These are phyloP conservation scores for Tridacna crocea DNA, from an alignment of 2,888 invertebrate genomes.

Conservation along the genomic window DNA sequence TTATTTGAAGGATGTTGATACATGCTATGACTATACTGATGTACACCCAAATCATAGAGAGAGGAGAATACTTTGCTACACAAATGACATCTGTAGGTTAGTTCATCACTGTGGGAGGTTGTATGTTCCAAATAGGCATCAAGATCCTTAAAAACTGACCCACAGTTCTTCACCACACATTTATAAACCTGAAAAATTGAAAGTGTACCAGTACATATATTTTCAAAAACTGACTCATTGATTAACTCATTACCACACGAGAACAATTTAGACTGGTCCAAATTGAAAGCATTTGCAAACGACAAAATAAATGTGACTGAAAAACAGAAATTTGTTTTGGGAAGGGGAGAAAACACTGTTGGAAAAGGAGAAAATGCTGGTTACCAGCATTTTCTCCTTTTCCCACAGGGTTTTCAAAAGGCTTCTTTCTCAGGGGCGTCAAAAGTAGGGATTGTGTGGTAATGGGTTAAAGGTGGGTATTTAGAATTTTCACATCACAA, in stretches of 20 bases:
- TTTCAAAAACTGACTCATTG: not conserved
- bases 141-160: constrained; percentile 87
- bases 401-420: not conserved
- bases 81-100: constrained; percentile 88
- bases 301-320: too few relatives aligned
- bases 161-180: constrained; percentile 88
- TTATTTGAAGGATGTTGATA: constrained; percentile 84
- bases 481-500: too few relatives aligned
- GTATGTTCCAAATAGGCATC: constrained; percentile 88
- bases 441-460: too few relatives aligned
- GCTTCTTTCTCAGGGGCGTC: too few relatives aligned
- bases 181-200: constrained; percentile 85
- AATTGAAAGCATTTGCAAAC: too few relatives aligned
- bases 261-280: too few relatives aligned
- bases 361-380: not conserved
- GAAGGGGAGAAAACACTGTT: not conserved
- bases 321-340: too few relatives aligned
- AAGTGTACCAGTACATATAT: not conserved
- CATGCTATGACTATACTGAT: constrained; percentile 87
- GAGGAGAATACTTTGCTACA: constrained; percentile 87
- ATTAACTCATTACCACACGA: not conserved
- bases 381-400: not conserved
- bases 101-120: constrained; percentile 85
- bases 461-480: too few relatives aligned
- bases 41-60: constrained; percentile 87